A percentile compares a stretch with the other conserved stretches of the same genome.
phyloP scores from a whole-genome alignment of 2,797 vertebrate species.

The Sebastes dallii region DNA sequence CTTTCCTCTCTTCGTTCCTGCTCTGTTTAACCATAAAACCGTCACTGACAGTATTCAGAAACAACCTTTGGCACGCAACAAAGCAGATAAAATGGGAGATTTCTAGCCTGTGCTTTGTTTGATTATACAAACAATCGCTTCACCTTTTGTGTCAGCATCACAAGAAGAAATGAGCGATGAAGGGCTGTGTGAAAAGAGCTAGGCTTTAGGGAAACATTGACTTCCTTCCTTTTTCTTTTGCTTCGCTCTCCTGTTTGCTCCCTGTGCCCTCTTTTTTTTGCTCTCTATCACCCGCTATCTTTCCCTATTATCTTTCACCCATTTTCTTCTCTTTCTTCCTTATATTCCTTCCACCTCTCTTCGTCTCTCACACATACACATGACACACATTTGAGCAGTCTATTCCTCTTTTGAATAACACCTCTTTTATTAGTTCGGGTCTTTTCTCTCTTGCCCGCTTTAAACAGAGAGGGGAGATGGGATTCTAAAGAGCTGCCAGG shows the following conservation, averaged over 20 bases:
- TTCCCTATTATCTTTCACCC: conserved; percentile 31
- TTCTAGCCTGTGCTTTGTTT: conserved; percentile 60
- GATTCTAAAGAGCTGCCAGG: conserved; percentile 82
- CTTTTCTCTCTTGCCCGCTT: conserved; percentile 75
- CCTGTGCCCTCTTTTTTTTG: conserved; percentile 20
- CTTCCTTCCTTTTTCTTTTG: conserved; percentile 35
- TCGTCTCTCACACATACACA: conserved; percentile 46
- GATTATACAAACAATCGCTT: conserved; percentile 65
- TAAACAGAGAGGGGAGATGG: conserved; percentile 79
- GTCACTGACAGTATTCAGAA: conserved; percentile 10
- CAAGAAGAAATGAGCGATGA: conserved; percentile 50
- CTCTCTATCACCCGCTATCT: conserved; percentile 13
- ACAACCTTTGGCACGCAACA: conserved; percentile 50
- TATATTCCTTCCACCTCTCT: conserved; percentile 20
- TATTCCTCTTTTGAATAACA: conserved; percentile 78
- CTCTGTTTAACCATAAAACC: conserved; percentile 18
- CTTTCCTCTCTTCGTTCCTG: not conserved
- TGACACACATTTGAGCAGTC: conserved; percentile 68
- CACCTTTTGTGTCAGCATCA: conserved; percentile 67
- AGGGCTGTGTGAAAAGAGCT: conserved; percentile 38
- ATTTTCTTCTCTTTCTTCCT: conserved; percentile 33
- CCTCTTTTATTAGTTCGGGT: conserved; percentile 77
- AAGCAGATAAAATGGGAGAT: conserved; percentile 48
- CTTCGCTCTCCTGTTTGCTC: conserved; percentile 38
- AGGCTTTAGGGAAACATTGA: conserved; percentile 54